A percentile compares a stretch with the other conserved stretches of the same genome.
These are phyloP conservation scores for Camponotus vicinus DNA, from an alignment of 1,140 invertebrate species.

Conservation along the genomic window DNA sequence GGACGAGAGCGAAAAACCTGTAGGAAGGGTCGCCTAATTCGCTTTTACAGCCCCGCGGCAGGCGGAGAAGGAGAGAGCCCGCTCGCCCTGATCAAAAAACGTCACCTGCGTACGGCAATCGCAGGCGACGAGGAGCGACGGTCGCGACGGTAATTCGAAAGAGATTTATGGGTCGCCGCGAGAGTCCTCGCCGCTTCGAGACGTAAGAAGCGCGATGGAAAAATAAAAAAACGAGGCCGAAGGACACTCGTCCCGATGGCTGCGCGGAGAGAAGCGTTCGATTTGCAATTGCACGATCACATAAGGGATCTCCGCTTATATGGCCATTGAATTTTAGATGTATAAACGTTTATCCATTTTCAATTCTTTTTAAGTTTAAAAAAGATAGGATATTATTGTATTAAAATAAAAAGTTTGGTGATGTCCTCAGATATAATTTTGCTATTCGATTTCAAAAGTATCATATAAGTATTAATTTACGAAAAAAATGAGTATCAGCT, in stretches of 20 bases:
- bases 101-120: conserved; percentile 61
- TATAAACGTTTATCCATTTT: not conserved
- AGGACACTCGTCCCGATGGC: not conserved
- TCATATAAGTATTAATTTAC: not conserved
- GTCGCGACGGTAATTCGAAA: conserved; percentile 52
- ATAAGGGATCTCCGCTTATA: conserved; percentile 5
- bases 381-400: not conserved
- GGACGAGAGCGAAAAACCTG: conserved; percentile 44
- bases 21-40: conserved; percentile 69
- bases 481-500: not conserved
- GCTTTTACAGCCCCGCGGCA: conserved; percentile 69
- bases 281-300: conserved; percentile 13
- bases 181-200: conserved; percentile 38
- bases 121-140: conserved; percentile 15
- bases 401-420: not conserved
- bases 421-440: not conserved
- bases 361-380: not conserved
- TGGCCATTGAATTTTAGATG: conserved; percentile 27
- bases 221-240: not conserved
- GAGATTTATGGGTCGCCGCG: conserved; percentile 49
- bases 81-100: conserved; percentile 63
- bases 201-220: conserved; percentile 15
- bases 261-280: not conserved
- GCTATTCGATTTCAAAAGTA: not conserved
- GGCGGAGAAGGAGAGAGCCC: not conserved